phyloP scores from a whole-genome alignment of 2,888 invertebrate genomes.

The Archaeoteleia sp. region DNA sequence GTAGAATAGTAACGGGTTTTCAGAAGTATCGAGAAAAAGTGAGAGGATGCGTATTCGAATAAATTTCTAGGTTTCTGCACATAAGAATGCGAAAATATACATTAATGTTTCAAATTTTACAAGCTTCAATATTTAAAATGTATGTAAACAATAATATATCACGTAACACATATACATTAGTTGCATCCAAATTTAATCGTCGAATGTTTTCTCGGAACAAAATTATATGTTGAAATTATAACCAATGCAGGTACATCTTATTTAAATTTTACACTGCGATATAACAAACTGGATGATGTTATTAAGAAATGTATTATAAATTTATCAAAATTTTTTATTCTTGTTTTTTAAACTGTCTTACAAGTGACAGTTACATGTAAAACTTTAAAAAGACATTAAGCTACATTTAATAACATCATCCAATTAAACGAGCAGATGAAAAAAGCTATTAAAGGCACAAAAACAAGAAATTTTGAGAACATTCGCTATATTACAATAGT shows the following conservation, averaged over 20 bases:
- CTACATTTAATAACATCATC: constrained; percentile 46
- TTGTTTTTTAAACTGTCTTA: too few species aligned
- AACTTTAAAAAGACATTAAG: too few species aligned
- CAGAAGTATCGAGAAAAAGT: constrained; percentile 22
- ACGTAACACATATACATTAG: too few species aligned
- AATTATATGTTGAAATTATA: constrained; percentile 29
- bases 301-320: constrained; percentile 22
- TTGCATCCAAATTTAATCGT: constrained; percentile 40
- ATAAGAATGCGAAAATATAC: too few species aligned
- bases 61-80: too few species aligned
- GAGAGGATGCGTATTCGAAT: too few species aligned
- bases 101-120: too few species aligned
- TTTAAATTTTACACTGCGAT: constrained; percentile 40
- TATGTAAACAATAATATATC: too few species aligned
- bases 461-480: constrained; percentile 42
- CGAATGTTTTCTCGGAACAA: constrained; percentile 25
- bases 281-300: constrained; percentile 24
- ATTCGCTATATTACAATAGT: constrained; percentile 51
- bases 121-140: too few species aligned
- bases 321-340: too few species aligned
- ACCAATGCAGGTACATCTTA: constrained; percentile 39
- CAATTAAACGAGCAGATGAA: constrained; percentile 40
- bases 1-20: constrained; percentile 38
- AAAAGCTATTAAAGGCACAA: constrained; percentile 40
- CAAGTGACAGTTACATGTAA: too few species aligned